Percentiles rank a stretch among this genome's conserved stretches.
Evolutionary conservation across 2,888 invertebrate genomes (phyloP).

Genomic region (Pyrochroa serraticornis): DNA sequence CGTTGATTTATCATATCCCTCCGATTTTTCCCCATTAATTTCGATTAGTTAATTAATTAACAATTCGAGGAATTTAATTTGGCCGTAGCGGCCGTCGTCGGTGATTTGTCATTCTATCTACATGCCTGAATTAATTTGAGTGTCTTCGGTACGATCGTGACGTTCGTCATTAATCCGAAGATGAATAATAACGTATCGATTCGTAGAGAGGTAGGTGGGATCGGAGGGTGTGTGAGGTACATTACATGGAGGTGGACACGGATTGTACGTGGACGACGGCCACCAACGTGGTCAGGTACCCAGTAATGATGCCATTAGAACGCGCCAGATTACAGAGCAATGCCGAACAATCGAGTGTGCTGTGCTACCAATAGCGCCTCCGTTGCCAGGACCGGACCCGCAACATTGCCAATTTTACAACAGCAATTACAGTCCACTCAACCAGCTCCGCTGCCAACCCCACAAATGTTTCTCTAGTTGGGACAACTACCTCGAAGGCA

Average conservation of each 20-base stretch:
- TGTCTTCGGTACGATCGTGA: slow-evolving; percentile 1
- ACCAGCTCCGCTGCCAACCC: no score
- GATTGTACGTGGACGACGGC: slow-evolving; percentile 15
- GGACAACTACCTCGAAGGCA: no score
- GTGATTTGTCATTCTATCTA: no score
- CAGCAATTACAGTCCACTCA: no score
- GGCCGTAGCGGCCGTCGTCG: no score
- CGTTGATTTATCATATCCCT: no score
- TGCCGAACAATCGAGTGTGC: slow-evolving; percentile 45
- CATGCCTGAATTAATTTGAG: slow-evolving; percentile 4
- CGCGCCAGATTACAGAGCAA: slow-evolving; percentile 52
- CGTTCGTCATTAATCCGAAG: background rate
- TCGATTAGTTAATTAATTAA: no score
- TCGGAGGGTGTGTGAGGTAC: slow-evolving; percentile 9
- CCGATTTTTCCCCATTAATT: no score
- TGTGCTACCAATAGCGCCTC: slow-evolving; percentile 42
- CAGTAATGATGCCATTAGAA: slow-evolving; percentile 46
- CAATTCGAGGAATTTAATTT: no score
- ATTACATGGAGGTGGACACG: no score
- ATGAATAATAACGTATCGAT: slow-evolving; percentile 5
- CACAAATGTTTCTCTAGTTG: no score
- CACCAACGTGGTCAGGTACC: slow-evolving; percentile 44
- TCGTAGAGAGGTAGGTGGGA: slow-evolving; percentile 3
- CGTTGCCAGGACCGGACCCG: slow-evolving; percentile 34
- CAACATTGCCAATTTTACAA: background rate